Evolutionary conservation across 2,888 invertebrate species (phyloP).

Genomic region (Dynastes hyllus): DNA sequence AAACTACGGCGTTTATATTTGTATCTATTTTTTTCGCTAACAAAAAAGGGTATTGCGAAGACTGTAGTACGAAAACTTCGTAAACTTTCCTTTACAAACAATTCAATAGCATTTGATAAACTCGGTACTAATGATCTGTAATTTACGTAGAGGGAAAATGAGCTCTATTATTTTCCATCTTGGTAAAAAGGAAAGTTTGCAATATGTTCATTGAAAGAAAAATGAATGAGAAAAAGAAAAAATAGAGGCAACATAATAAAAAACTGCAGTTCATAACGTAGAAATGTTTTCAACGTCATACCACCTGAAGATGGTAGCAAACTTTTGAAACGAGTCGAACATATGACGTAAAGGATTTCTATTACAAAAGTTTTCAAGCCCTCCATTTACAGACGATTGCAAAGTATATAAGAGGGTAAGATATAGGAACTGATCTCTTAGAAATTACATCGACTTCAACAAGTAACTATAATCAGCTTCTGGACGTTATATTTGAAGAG

Average conservation of each 20-base stretch:
- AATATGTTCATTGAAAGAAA: neutral
- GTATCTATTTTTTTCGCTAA: no score
- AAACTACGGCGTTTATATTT: no score
- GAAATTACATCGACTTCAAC: neutral
- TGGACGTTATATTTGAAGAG: no score
- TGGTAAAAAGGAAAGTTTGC: no score
- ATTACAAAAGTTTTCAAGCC: conserved; percentile 21
- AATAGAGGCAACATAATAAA: neutral
- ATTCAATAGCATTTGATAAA: no score
- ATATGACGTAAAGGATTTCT: conserved; percentile 18
- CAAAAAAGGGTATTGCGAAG: no score
- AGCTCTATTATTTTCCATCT: no score
- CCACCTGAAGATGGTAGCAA: neutral
- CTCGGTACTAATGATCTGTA: no score
- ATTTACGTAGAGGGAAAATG: no score
- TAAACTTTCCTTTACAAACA: no score
- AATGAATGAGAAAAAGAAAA: neutral
- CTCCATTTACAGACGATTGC: conserved; percentile 13
- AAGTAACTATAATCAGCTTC: no score
- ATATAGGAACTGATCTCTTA: conserved; percentile 14
- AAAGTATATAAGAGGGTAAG: neutral
- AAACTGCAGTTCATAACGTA: conserved; percentile 12
- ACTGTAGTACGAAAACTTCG: no score
- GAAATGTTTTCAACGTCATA: neutral
- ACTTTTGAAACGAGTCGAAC: conserved; percentile 12